Evolutionary conservation across 1,140 invertebrate species (phyloP).

Genomic region (Melipona quadrifasciata): DNA sequence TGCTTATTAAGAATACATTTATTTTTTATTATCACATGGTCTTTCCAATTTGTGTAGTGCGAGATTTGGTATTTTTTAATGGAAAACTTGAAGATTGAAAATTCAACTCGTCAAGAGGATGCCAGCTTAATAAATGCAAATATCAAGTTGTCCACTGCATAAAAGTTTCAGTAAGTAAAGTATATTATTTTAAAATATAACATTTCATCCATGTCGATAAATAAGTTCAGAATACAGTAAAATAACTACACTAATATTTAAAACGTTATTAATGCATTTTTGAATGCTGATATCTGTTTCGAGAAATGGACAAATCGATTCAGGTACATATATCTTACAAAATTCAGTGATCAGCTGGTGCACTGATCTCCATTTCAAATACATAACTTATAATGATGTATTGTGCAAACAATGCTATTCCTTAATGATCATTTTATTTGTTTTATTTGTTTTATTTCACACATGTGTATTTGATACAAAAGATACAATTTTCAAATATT

Average conservation of each 20-base stretch:
- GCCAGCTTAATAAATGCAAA: conserved; percentile 65
- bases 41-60: conserved; percentile 69
- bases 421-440: not conserved
- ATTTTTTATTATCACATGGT: conserved; percentile 62
- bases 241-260: conserved; percentile 35
- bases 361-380: not conserved
- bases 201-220: conserved; percentile 30
- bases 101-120: conserved; percentile 60
- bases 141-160: conserved; percentile 64
- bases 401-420: not conserved
- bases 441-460: conserved; percentile 10
- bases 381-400: conserved; percentile 3
- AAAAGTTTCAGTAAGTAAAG: conserved; percentile 65
- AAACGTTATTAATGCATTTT: conserved; percentile 9
- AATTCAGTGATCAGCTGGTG: conserved; percentile 11
- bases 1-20: conserved; percentile 30
- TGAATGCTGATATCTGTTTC: conserved; percentile 20
- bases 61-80: conserved; percentile 68
- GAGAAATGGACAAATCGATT: conserved; percentile 22
- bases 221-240: conserved; percentile 9
- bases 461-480: conserved; percentile 1
- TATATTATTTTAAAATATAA: conserved; percentile 56
- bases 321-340: conserved; percentile 14
- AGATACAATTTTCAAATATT: conserved; percentile 23
- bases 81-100: conserved; percentile 66